These are phyloP conservation scores for Myotis myotis DNA, from an alignment of 2,797 vertebrate species.

Conservation along the genomic window DNA sequence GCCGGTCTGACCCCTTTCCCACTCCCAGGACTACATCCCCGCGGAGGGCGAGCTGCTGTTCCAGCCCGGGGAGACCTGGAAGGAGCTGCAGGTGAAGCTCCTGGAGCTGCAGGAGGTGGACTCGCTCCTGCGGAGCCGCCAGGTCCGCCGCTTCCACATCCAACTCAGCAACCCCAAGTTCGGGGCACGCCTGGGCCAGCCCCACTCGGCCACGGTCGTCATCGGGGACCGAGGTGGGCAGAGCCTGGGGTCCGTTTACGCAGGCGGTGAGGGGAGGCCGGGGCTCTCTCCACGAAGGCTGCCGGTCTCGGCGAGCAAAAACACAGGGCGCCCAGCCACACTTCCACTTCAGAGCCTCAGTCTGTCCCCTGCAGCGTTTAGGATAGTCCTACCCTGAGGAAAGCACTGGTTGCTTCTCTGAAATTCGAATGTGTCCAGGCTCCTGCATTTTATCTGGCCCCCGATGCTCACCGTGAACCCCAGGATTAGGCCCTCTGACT, in stretches of 20 bases:
- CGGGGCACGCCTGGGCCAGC: constrained; percentile 92
- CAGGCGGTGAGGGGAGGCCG: not conserved
- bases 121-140: constrained; percentile 88
- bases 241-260: not conserved
- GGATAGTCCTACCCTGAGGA: not conserved
- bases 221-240: constrained; percentile 90
- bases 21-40: constrained; percentile 90
- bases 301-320: not conserved
- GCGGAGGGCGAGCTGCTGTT: constrained; percentile 93
- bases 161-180: constrained; percentile 94
- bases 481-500: not conserved
- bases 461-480: not conserved
- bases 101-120: constrained; percentile 92
- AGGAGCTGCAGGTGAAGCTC: constrained; percentile 91
- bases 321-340: not conserved
- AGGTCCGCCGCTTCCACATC: constrained; percentile 92
- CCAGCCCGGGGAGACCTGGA: constrained; percentile 91
- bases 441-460: not conserved
- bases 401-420: not conserved
- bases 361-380: not conserved
- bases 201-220: constrained; percentile 91
- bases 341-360: not conserved
- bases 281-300: not conserved
- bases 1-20: not conserved
- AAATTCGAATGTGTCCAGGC: not conserved